Evolutionary conservation across 2,113 vertebrate species (phyloP), one percentile per base, ranked within the genome.

Genomic region (Apaloderma vittatum): DNA sequence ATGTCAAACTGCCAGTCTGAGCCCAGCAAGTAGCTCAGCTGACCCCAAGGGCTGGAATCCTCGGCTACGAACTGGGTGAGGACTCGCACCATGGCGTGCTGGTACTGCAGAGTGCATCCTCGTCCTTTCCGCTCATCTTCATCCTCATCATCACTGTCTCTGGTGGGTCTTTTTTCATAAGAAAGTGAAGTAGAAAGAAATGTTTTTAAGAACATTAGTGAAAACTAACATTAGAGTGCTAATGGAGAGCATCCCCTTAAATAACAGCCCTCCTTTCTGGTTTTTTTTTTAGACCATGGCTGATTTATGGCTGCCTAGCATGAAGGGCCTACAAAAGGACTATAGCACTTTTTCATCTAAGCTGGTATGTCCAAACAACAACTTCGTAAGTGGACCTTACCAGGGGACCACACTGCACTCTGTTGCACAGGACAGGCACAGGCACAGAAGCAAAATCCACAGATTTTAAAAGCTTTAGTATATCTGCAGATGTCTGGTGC

Each of bases 61-160:
- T 99, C 99, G 0, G 99, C 98, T n/a, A 99, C 99, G 11, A 99
- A 99, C 62, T 99, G 99, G 0, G 99, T 99, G 51, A 99, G 98
- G 63, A 99, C 99, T 7, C 99, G 97, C 86, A 99, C 98, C 59
- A 97, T 98, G 98, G 99, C 98, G 2, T 98, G 99, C 96, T 99
- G 99, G 97, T 99, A 99, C 98, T 99, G 99, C 72, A 99, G 98
- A 3, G 98, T 97, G 34, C 99, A 99, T 77, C 99, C 98, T 48
- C 99, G 97, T 74, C 99, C 99, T 46, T 98, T 97, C 51, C 98
- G 97, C 86, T 99, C 99, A 7, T 99, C 99, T 14, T 99, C 99
- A 0, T 99, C 99, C n/a, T 99, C 99, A 3, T 99, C 99, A 14
- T 99, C 99, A 2, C 99, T 99, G 88, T 99, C 99, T 27, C 98